These are phyloP conservation scores for Lanistes nyassanus DNA, from an alignment of 1,140 invertebrate genomes.

Conservation along the genomic window DNA sequence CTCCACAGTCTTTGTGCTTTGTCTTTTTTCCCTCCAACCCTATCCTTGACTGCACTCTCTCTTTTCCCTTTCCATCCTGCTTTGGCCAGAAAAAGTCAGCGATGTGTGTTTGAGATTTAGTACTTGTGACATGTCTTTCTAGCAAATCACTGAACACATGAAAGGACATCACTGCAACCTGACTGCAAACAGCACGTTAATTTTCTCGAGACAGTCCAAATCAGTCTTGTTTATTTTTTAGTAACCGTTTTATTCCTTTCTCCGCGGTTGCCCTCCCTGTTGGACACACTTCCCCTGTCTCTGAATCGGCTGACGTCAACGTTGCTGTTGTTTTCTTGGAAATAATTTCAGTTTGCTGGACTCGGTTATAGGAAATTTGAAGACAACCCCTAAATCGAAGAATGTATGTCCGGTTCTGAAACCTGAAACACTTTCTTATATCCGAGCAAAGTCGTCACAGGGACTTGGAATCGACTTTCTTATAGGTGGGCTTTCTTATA, in stretches of 20 bases:
- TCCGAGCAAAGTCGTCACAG: too few species aligned
- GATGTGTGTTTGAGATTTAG: not conserved
- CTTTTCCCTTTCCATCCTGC: not conserved
- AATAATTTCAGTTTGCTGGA: too few species aligned
- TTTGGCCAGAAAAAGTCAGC: not conserved
- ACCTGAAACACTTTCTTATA: too few species aligned
- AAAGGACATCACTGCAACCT: not conserved
- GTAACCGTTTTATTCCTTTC: not conserved
- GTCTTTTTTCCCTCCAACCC: not conserved
- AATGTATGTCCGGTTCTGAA: too few species aligned
- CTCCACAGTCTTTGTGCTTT: not conserved
- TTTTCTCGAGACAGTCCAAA: not conserved
- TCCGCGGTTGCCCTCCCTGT: not conserved
- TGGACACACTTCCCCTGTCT: too few species aligned
- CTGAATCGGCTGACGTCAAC: too few species aligned
- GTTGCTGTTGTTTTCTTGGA: too few species aligned
- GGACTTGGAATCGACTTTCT: too few species aligned
- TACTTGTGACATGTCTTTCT: not conserved
- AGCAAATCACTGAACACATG: too few species aligned
- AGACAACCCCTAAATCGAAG: too few species aligned
- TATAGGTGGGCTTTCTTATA: too few species aligned
- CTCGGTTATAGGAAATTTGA: too few species aligned
- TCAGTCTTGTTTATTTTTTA: not conserved
- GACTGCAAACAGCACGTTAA: not conserved
- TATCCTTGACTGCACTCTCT: slow-evolving; percentile 3